phyloP scores from a whole-genome alignment of 2,113 vertebrate genomes.

The Zeus faber region DNA sequence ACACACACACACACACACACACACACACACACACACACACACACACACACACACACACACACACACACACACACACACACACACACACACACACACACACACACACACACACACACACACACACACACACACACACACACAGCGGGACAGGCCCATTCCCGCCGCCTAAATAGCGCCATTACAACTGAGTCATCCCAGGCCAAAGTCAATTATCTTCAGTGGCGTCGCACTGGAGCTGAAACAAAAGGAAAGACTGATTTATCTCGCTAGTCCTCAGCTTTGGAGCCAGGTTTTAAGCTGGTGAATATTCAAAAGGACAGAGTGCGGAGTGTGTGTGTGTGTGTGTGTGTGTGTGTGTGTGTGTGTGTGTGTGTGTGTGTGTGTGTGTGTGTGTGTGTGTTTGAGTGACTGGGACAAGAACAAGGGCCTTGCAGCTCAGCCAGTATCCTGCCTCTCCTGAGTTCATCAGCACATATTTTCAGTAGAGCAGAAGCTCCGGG shows the following conservation, averaged over 20 bases:
- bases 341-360: neutral
- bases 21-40: no score
- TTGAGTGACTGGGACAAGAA: conserved; percentile 8
- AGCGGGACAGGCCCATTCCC: conserved; percentile 24
- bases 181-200: conserved; percentile 41
- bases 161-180: conserved; percentile 20
- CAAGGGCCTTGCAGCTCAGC: conserved; percentile 30
- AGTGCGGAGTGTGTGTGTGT: conserved; percentile 13
- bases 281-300: conserved; percentile 29
- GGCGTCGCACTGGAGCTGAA: conserved; percentile 24
- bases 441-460: conserved; percentile 44
- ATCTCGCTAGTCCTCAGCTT: conserved; percentile 27
- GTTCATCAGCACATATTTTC: conserved; percentile 50
- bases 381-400: neutral
- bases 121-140: no score
- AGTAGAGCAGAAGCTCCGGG: no score
- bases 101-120: conserved; percentile 15
- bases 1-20: no score
- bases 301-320: conserved; percentile 35
- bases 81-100: conserved; percentile 1
- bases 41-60: no score
- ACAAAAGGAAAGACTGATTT: conserved; percentile 42
- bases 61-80: no score
- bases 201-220: conserved; percentile 44
- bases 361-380: neutral